Evolutionary conservation across 1,140 invertebrate genomes (phyloP), one percentile per base, ranked within the genome.

Genomic region (Macrobrachium rosenbergii): DNA sequence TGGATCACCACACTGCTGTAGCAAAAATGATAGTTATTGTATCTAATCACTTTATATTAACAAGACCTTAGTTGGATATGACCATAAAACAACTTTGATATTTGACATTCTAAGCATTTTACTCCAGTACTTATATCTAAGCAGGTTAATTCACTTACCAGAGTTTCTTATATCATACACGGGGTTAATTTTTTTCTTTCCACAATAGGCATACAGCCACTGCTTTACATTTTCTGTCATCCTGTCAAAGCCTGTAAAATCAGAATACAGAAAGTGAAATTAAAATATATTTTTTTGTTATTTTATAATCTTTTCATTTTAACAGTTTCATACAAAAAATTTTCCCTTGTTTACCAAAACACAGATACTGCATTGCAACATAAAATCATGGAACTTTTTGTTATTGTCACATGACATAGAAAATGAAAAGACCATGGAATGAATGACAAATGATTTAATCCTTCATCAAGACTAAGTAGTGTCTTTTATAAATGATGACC

Each of bases 191-290:
- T 94, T 94, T 88, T 95, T 95, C 92, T 98, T 98, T 0, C 95
- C 93, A 91, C 96, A 96, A 95, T 95, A 99, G 79, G 96, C 94
- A 92, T 97, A 96, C 2, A 99, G 93, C 93, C 96, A 98, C 2
- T 96, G 95, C 92, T 99, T 99, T 21, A 82, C 63, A 79, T 89
- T 89, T 37, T 89, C 88, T 5, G 60, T 16, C 88, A 89, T 89
- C 17, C 73, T 89, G 67, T 58, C 23, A 45, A 12, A 17, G 14
- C 45, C 76, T 73, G 76, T 16, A 60, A 60, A 67, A 59, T 72
- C 11, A 28, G 21, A 72, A 23, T 28, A 72, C 2, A 72, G 8
- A n/a, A 14, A 16, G 8, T 7, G 37, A 23, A 21, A 72, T 0
- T 72, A 43, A 14, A 72, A 5, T 28, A 23, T 6, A 28, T n/a